Evolutionary conservation across 2,113 vertebrate genomes (phyloP).

Genomic region (Penelope pileata): DNA sequence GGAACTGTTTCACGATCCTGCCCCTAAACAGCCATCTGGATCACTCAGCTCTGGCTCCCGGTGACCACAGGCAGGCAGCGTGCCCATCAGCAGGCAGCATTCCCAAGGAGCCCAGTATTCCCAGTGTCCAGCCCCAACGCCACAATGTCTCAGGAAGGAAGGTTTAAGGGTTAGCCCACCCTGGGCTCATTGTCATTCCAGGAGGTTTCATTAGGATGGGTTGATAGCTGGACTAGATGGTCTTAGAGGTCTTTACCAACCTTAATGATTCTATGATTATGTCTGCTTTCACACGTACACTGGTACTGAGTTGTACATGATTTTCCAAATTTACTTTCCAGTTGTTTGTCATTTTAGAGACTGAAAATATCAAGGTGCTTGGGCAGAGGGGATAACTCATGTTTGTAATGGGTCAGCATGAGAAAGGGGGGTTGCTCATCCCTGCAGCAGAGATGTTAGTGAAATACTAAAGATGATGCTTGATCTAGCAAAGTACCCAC

Average conservation of each 20-base stretch:
- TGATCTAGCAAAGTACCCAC: not conserved
- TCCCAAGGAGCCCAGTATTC: not conserved
- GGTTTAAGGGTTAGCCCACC: not conserved
- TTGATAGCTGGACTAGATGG: too few species aligned
- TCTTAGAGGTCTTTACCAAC: too few species aligned
- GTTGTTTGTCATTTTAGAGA: not conserved
- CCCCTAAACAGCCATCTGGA: not conserved
- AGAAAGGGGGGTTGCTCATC: not conserved
- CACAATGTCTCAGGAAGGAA: not conserved
- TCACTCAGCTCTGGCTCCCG: not conserved
- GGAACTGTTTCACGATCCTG: not conserved
- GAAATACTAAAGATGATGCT: not conserved
- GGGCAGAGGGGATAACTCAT: not conserved
- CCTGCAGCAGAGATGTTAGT: not conserved
- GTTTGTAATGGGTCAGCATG: not conserved
- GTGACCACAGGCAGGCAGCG: not conserved
- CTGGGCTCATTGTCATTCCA: not conserved
- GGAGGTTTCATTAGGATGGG: not conserved
- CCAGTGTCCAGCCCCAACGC: not conserved
- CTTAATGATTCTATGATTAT: too few species aligned
- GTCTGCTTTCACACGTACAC: not conserved
- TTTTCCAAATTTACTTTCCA: not conserved
- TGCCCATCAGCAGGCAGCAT: not conserved
- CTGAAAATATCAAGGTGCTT: not conserved
- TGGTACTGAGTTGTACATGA: not conserved